These are phyloP conservation scores for Chrysolina oricalcia DNA, from an alignment of 2,888 invertebrate genomes.

Conservation along the genomic window DNA sequence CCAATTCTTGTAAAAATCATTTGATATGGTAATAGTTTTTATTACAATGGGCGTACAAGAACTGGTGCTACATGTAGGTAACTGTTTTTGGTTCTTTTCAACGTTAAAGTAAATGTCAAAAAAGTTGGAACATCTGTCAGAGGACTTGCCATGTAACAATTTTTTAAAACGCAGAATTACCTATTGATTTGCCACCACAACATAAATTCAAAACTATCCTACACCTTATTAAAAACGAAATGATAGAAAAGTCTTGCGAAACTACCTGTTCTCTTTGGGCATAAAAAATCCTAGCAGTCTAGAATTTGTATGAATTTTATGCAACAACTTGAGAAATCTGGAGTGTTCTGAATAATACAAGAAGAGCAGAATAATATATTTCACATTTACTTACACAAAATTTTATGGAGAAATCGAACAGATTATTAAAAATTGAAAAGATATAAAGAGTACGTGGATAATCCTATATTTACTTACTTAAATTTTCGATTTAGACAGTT, in stretches of 20 bases:
- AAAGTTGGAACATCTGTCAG: slow-evolving; percentile 70
- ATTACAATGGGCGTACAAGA: slow-evolving; percentile 39
- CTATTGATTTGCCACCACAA: slow-evolving; percentile 20
- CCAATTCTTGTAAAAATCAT: slow-evolving; percentile 26
- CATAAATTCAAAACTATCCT: slow-evolving; percentile 28
- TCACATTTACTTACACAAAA: slow-evolving; percentile 63
- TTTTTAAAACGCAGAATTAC: slow-evolving; percentile 36
- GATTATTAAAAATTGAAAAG: slow-evolving; percentile 50
- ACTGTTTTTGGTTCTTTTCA: slow-evolving; percentile 54
- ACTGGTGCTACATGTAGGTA: slow-evolving; percentile 46
- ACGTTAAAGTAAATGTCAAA: slow-evolving; percentile 63
- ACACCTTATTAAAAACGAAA: slow-evolving; percentile 17
- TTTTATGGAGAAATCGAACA: slow-evolving; percentile 54
- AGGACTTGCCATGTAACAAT: slow-evolving; percentile 60
- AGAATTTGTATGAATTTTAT: slow-evolving; percentile 65
- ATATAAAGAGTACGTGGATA: slow-evolving; percentile 59
- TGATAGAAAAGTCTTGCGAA: slow-evolving; percentile 43
- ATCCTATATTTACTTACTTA: slow-evolving; percentile 71
- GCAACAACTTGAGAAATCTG: slow-evolving; percentile 63
- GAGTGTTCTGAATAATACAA: slow-evolving; percentile 48
- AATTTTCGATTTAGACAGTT: slow-evolving; percentile 71
- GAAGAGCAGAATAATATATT: slow-evolving; percentile 41
- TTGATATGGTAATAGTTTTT: slow-evolving; percentile 11
- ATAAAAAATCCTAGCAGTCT: slow-evolving; percentile 57
- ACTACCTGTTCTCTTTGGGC: slow-evolving; percentile 52